Evolutionary conservation across 2,888 invertebrate genomes (phyloP).

Genomic region (Dastarcus helophoroides): DNA sequence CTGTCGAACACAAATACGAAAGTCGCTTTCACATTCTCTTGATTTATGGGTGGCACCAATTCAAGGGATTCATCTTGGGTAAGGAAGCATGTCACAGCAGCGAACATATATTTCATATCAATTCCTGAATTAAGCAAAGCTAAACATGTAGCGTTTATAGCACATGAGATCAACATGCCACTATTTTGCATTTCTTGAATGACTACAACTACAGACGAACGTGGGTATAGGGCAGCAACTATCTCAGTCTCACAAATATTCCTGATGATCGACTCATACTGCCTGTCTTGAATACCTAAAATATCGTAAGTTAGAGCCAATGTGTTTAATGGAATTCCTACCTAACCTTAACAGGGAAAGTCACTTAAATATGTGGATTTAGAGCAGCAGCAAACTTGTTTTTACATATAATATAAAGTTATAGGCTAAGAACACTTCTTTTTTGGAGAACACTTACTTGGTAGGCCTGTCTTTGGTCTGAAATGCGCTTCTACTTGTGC

Average conservation of each 20-base stretch:
- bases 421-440: slow-evolving; percentile 4
- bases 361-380: too few relatives aligned
- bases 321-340: too few relatives aligned
- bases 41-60: slow-evolving; percentile 30
- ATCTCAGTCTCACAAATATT: slow-evolving; percentile 69
- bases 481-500: slow-evolving; percentile 70
- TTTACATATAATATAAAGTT: too few relatives aligned
- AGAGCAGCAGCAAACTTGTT: too few relatives aligned
- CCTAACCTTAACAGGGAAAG: too few relatives aligned
- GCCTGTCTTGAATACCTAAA: slow-evolving; percentile 53
- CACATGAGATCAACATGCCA: slow-evolving; percentile 72
- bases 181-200: slow-evolving; percentile 80
- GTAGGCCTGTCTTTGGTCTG: slow-evolving; percentile 63
- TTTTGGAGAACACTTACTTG: too few relatives aligned
- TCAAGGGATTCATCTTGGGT: slow-evolving; percentile 43
- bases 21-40: slow-evolving; percentile 45
- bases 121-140: slow-evolving; percentile 74
- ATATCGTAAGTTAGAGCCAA: slow-evolving; percentile 7
- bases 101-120: slow-evolving; percentile 72
- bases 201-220: slow-evolving; percentile 65
- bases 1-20: slow-evolving; percentile 70
- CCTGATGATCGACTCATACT: slow-evolving; percentile 61
- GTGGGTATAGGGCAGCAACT: slow-evolving; percentile 61
- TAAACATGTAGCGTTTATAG: slow-evolving; percentile 72
- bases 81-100: slow-evolving; percentile 65